A percentile compares a stretch with the other conserved stretches of the same genome.
phyloP scores from a whole-genome alignment of 2,888 invertebrate genomes.

The Eilema griseolum region DNA sequence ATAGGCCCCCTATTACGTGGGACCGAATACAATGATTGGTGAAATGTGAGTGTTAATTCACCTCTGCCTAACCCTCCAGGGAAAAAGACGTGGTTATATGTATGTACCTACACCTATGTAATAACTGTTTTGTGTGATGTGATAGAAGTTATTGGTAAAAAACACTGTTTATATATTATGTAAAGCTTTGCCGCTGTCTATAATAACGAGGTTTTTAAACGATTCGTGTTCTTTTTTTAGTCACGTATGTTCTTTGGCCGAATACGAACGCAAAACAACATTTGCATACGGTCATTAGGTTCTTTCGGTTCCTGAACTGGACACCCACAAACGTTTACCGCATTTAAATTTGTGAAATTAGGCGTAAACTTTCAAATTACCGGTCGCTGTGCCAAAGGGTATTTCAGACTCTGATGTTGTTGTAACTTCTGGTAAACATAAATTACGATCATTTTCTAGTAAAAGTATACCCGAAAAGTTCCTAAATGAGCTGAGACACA shows the following conservation, averaged over 20 bases:
- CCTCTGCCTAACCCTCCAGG: no score
- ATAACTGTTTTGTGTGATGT: no score
- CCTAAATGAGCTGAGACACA: no score
- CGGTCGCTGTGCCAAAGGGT: conserved; percentile 5
- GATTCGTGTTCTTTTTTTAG: conserved; percentile 4
- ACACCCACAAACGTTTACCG: conserved; percentile 23
- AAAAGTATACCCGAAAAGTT: conserved; percentile 32
- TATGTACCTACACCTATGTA: no score
- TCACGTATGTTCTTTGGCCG: conserved; percentile 24
- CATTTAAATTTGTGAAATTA: conserved; percentile 36
- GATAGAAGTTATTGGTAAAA: no score
- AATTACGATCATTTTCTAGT: conserved; percentile 14
- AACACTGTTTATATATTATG: no score
- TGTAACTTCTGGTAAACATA: conserved; percentile 8
- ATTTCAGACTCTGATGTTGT: neutral
- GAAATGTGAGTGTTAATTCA: no score
- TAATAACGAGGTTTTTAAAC: no score
- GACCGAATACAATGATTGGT: no score
- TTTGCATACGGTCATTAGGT: conserved; percentile 38
- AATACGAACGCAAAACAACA: conserved; percentile 29
- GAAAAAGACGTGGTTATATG: no score
- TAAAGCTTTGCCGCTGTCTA: no score
- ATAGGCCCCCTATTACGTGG: no score
- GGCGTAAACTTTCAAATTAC: conserved; percentile 11
- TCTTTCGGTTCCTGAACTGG: conserved; percentile 28